phyloP scores from a whole-genome alignment of 2,113 vertebrate genomes.

The Geococcyx californianus region DNA sequence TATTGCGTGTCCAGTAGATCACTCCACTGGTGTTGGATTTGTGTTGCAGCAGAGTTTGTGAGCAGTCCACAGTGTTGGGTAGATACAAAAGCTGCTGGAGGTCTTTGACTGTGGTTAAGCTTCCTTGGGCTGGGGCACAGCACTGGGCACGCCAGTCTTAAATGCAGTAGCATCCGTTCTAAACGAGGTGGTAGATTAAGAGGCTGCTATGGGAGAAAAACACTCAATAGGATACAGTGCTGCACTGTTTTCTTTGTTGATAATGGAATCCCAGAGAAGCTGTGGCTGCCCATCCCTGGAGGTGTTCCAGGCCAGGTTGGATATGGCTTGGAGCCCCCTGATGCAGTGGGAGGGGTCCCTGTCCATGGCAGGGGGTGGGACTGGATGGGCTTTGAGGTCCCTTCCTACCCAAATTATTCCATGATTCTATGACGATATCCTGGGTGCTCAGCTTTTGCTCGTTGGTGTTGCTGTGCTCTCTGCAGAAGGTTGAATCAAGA shows the following conservation, averaged over 20 bases:
- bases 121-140: background rate
- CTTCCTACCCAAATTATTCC: no score
- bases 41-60: background rate
- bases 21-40: background rate
- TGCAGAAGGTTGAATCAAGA: background rate
- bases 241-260: background rate
- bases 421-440: background rate
- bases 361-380: no score
- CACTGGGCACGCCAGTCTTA: background rate
- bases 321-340: no score
- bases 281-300: no score
- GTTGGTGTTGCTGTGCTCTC: background rate
- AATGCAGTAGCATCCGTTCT: background rate
- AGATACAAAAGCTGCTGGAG: background rate
- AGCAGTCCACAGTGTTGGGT: rapidly evolving
- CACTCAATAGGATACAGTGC: background rate
- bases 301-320: no score
- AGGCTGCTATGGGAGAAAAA: background rate
- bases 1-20: background rate
- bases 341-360: no score
- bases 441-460: background rate
- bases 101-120: background rate
- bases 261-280: background rate
- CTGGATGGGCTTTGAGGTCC: no score
- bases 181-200: background rate